Percentiles rank a stretch among this genome's conserved stretches.
These are phyloP conservation scores for Agapornis roseicollis DNA, from an alignment of 2,113 vertebrate species.

Conservation along the genomic window DNA sequence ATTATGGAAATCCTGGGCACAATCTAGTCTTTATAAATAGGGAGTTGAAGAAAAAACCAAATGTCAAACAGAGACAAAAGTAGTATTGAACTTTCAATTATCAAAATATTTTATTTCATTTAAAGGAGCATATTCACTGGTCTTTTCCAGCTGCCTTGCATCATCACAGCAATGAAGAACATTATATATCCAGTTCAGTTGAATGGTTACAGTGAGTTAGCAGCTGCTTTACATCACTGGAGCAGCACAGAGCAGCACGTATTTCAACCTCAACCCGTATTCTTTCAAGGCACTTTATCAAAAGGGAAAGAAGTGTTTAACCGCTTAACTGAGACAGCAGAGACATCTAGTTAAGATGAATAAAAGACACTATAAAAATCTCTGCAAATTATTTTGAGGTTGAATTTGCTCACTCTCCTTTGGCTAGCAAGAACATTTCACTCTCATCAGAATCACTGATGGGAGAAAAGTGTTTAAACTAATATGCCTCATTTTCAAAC, in stretches of 20 bases:
- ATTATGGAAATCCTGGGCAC: neutral
- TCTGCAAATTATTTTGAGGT: neutral
- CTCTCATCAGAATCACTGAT: neutral
- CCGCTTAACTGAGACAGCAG: neutral
- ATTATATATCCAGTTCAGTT: neutral
- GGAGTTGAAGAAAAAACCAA: slow-evolving; percentile 5
- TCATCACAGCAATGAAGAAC: neutral
- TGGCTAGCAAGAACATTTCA: neutral
- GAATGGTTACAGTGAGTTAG: neutral
- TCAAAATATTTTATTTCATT: slow-evolving; percentile 19
- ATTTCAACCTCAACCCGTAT: neutral
- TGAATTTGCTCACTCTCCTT: neutral
- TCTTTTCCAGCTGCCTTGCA: slow-evolving; percentile 22
- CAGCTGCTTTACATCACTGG: slow-evolving; percentile 32
- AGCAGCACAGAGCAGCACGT: neutral
- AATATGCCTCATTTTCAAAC: neutral
- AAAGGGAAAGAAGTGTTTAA: neutral
- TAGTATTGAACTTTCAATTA: slow-evolving; percentile 33
- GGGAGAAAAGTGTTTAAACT: neutral
- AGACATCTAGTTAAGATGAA: neutral
- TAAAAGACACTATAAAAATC: neutral
- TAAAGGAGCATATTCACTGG: neutral
- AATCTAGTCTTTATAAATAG: slow-evolving; percentile 26
- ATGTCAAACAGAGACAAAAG: slow-evolving; percentile 31
- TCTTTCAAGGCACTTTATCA: neutral